Conservation (phyloP, 2,888 invertebrate species). For the Saturnia japonica region DNA sequence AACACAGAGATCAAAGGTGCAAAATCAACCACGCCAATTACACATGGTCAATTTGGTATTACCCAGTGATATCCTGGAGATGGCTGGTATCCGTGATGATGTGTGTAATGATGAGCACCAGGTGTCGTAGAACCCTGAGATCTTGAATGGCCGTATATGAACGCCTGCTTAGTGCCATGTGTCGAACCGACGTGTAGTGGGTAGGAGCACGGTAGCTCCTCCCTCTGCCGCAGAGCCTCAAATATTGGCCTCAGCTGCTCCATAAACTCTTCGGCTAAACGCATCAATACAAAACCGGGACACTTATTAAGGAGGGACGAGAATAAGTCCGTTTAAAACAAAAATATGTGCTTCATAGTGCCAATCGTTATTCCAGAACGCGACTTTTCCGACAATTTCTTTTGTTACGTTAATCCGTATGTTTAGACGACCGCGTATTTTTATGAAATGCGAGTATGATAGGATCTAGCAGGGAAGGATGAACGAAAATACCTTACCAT, state of each 20-base stretch:
- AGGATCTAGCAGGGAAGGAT: slow-evolving; percentile 71
- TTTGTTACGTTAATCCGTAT: slow-evolving; percentile 72
- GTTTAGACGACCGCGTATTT: slow-evolving; percentile 64
- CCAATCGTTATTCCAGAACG: slow-evolving; percentile 74
- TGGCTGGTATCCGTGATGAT: slow-evolving; percentile 86
- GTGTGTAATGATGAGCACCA: slow-evolving; percentile 84
- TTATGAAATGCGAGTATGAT: slow-evolving; percentile 60
- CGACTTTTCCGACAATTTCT: slow-evolving; percentile 51
- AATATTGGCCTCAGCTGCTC: slow-evolving; percentile 97
- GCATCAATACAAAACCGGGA: slow-evolving; percentile 77
- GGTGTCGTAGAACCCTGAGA: slow-evolving; percentile 84
- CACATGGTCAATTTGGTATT: slow-evolving; percentile 74
- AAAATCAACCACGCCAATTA: slow-evolving; percentile 58
- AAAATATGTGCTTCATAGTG: slow-evolving; percentile 71
- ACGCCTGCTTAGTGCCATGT: slow-evolving; percentile 83
- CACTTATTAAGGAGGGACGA: slow-evolving; percentile 66
- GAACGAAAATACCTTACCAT: slow-evolving; percentile 77
- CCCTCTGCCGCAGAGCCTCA: slow-evolving; percentile 94
- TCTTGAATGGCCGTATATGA: slow-evolving; percentile 84
- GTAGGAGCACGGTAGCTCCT: slow-evolving; percentile 95
- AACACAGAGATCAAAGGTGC: slow-evolving; percentile 47
- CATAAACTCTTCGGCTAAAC: slow-evolving; percentile 95
- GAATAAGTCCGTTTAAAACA: slow-evolving; percentile 50
- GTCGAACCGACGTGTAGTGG: slow-evolving; percentile 92
- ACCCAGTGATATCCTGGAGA: slow-evolving; percentile 90